These are phyloP conservation scores for Chionodraco myersi DNA, from an alignment of 2,113 vertebrate genomes.

Conservation along the genomic window DNA sequence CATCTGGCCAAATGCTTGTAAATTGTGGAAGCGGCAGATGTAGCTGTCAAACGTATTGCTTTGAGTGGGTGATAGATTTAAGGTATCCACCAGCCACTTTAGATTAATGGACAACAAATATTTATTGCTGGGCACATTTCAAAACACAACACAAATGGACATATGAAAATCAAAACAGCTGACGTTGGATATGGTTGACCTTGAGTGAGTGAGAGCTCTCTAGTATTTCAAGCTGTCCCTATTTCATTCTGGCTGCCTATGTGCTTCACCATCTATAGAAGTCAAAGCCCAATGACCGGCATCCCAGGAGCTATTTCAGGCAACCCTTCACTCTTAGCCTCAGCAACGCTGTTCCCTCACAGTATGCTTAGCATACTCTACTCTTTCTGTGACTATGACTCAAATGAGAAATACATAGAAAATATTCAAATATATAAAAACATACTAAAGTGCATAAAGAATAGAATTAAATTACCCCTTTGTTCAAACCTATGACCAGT, in stretches of 20 bases:
- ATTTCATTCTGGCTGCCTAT: constrained; percentile 88
- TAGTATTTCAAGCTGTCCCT: constrained; percentile 90
- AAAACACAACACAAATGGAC: constrained; percentile 47
- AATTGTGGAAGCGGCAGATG: background rate
- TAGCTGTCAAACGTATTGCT: constrained; percentile 34
- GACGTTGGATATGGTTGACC: constrained; percentile 91
- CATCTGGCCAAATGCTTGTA: constrained; percentile 15
- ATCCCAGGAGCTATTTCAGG: constrained; percentile 93
- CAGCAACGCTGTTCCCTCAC: constrained; percentile 59
- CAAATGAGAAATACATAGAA: background rate
- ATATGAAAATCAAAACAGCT: constrained; percentile 82
- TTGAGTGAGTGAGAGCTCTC: constrained; percentile 89
- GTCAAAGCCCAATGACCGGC: constrained; percentile 88
- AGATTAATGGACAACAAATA: background rate
- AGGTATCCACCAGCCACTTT: background rate
- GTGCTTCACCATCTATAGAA: constrained; percentile 99
- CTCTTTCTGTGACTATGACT: constrained; percentile 72
- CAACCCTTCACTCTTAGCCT: constrained; percentile 66
- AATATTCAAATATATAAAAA: background rate
- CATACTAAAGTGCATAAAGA: background rate
- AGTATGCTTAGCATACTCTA: constrained; percentile 83
- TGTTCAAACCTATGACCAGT: background rate
- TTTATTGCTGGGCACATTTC: constrained; percentile 21
- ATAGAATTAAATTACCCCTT: background rate
- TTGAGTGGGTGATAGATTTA: constrained; percentile 24